Conservation (phyloP, 1,140 invertebrate species). For the Drosophila lacertosa region DNA sequence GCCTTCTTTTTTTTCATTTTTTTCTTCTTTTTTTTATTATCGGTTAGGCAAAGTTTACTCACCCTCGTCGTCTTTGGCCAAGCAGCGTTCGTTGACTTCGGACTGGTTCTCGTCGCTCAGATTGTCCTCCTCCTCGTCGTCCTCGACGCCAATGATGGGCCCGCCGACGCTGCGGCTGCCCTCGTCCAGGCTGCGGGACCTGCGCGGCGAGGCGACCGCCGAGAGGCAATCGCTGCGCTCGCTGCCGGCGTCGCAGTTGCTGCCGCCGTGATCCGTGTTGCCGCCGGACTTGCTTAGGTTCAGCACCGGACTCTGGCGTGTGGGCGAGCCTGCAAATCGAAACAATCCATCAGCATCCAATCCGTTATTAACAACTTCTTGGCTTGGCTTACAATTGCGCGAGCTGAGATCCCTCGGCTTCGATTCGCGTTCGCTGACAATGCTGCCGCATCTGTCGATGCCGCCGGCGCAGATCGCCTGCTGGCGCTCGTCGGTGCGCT, state of each 20-base stretch:
- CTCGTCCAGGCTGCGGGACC: constrained; percentile 71
- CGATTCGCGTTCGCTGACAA: constrained; percentile 86
- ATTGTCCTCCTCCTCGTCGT: constrained; percentile 91
- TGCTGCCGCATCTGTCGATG: constrained; percentile 84
- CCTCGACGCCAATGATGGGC: constrained; percentile 69
- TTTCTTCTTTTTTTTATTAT: no score
- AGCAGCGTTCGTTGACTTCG: constrained; percentile 84
- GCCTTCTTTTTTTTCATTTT: no score
- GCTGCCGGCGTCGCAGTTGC: constrained; percentile 86
- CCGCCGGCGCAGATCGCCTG: constrained; percentile 85
- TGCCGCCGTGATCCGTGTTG: constrained; percentile 84
- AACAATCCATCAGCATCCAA: constrained; percentile 2
- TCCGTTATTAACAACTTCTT: no score
- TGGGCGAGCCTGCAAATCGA: constrained; percentile 89
- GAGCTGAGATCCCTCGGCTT: constrained; percentile 93
- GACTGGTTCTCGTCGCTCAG: constrained; percentile 92
- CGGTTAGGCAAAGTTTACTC: constrained; percentile 68
- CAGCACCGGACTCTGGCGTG: constrained; percentile 94
- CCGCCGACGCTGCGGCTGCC: constrained; percentile 86
- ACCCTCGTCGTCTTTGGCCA: constrained; percentile 95
- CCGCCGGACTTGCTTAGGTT: constrained; percentile 94
- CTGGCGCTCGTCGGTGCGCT: constrained; percentile 87
- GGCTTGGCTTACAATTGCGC: constrained; percentile 90
- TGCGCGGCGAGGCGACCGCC: constrained; percentile 84
- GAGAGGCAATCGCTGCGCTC: constrained; percentile 86